Conservation (phyloP, 2,888 invertebrate species). For the Dermolepida albohirtum region DNA sequence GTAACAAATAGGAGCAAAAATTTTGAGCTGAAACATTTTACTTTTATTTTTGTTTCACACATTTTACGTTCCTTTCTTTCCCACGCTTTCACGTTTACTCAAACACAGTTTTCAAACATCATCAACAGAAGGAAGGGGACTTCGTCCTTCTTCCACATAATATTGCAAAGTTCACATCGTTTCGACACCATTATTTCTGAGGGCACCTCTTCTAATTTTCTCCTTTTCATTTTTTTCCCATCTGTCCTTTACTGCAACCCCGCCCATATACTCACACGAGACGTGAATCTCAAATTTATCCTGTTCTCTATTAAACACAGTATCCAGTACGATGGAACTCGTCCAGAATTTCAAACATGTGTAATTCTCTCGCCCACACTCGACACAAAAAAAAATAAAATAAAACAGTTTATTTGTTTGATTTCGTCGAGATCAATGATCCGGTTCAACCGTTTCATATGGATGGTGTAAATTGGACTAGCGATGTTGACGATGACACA, state of each 20-base stretch:
- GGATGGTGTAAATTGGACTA: slow-evolving; percentile 21
- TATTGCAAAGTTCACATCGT: too few relatives aligned
- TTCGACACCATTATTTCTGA: not conserved
- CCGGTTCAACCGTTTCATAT: not conserved
- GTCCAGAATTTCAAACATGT: slow-evolving; percentile 18
- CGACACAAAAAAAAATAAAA: slow-evolving; percentile 7
- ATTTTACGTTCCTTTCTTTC: too few relatives aligned
- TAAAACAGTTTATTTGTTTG: slow-evolving; percentile 35
- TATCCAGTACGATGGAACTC: slow-evolving; percentile 24
- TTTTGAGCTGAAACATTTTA: too few relatives aligned
- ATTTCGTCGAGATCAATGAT: slow-evolving; percentile 28
- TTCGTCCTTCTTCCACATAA: too few relatives aligned
- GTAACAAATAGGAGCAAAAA: too few relatives aligned
- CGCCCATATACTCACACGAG: slow-evolving; percentile 8
- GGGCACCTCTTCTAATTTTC: slow-evolving; percentile 13
- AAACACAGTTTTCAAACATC: too few relatives aligned
- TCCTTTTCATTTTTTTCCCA: slow-evolving; percentile 22
- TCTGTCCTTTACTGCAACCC: not conserved
- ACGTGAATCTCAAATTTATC: slow-evolving; percentile 28
- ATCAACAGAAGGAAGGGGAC: too few relatives aligned
- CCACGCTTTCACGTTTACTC: too few relatives aligned
- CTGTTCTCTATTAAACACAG: slow-evolving; percentile 29
- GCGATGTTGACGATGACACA: slow-evolving; percentile 15
- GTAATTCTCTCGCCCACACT: slow-evolving; percentile 13
- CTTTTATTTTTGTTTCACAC: too few relatives aligned